These are phyloP conservation scores for Micromussa lordhowensis DNA, from an alignment of 92 coral and sea anemone species.

Conservation along the genomic window DNA sequence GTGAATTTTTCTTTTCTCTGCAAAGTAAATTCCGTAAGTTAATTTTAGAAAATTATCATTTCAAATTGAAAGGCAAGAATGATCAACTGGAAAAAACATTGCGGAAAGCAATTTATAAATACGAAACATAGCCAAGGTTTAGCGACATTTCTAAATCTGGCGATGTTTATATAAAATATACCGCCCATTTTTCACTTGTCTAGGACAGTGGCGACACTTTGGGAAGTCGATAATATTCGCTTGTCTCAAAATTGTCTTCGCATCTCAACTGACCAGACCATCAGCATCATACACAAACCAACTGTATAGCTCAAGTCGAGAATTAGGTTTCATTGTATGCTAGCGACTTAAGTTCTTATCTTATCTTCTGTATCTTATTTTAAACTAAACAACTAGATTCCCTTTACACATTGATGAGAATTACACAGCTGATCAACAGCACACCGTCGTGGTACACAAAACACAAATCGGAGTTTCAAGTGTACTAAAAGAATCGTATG, in stretches of 20 bases:
- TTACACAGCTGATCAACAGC: neutral
- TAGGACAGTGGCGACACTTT: neutral
- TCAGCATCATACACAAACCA: no score
- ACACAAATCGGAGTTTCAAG: no score
- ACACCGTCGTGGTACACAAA: neutral
- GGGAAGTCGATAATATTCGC: neutral
- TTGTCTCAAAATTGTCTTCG: no score
- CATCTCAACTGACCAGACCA: no score
- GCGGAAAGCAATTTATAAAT: neutral
- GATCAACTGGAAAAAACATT: neutral
- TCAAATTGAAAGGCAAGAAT: neutral
- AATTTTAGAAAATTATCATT: neutral
- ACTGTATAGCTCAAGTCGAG: no score
- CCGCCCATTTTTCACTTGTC: neutral
- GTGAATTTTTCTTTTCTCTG: neutral
- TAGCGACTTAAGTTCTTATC: no score
- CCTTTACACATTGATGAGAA: no score
- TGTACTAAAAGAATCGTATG: neutral
- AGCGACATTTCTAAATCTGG: neutral
- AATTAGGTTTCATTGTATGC: no score
- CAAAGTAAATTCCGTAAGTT: neutral
- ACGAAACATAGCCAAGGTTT: neutral
- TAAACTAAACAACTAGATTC: no score
- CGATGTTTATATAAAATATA: neutral
- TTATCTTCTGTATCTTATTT: no score